These are phyloP conservation scores for Betta splendens DNA, from an alignment of 2,797 vertebrate species.

Conservation along the genomic window DNA sequence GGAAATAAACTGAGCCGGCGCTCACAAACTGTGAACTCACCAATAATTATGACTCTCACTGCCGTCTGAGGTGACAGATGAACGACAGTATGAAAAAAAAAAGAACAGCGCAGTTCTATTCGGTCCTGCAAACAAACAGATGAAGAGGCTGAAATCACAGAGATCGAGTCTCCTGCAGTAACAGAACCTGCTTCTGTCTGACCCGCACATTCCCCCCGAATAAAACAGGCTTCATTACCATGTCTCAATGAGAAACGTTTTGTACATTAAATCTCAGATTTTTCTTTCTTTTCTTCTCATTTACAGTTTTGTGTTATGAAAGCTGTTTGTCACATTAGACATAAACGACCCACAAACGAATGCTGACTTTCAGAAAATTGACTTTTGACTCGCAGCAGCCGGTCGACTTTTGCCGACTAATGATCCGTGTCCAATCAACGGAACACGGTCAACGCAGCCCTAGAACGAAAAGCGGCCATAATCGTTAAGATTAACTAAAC, in stretches of 20 bases:
- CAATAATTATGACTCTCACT: too few relatives aligned
- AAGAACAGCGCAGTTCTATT: slow-evolving; percentile 22
- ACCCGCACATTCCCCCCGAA: neutral
- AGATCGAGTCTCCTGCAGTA: too few relatives aligned
- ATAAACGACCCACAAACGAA: slow-evolving; percentile 8
- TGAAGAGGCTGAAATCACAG: slow-evolving; percentile 22
- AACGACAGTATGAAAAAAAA: too few relatives aligned
- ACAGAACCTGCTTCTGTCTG: neutral
- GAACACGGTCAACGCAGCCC: neutral
- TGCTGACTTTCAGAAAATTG: too few relatives aligned
- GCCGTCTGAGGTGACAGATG: too few relatives aligned
- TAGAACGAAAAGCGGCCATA: slow-evolving; percentile 9
- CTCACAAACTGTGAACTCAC: slow-evolving; percentile 16
- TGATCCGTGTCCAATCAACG: neutral
- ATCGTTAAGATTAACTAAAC: slow-evolving; percentile 19
- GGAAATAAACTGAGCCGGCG: slow-evolving; percentile 16
- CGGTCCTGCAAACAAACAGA: slow-evolving; percentile 39
- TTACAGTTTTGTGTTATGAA: too few relatives aligned
- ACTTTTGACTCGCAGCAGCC: too few relatives aligned
- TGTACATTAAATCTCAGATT: too few relatives aligned
- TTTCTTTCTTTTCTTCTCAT: too few relatives aligned
- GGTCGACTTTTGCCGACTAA: neutral
- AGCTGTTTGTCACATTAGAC: slow-evolving; percentile 35
- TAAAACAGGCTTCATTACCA: too few relatives aligned
- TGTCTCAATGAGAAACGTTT: too few relatives aligned